A percentile compares a stretch with the other conserved stretches of the same genome.
phyloP scores from a whole-genome alignment of 2,113 vertebrate genomes.

The Phodopus roborovskii region DNA sequence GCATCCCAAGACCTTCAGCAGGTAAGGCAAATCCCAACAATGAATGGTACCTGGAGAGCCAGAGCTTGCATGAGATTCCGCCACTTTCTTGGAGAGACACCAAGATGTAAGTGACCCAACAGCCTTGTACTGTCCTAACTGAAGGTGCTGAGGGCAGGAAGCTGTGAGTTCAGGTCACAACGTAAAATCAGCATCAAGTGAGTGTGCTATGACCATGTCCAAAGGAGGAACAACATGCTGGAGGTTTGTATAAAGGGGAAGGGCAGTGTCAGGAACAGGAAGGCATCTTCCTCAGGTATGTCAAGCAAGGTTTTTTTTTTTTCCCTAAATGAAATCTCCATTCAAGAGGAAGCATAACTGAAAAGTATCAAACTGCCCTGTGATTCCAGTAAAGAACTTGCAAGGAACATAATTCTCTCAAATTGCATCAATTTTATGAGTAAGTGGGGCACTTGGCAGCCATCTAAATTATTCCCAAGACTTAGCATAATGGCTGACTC shows the following conservation, averaged over 20 bases:
- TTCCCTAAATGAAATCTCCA: constrained; percentile 16
- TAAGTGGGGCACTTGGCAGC: constrained; percentile 50
- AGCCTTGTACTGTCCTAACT: background rate
- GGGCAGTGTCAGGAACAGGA: background rate
- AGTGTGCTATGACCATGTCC: background rate
- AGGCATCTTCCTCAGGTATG: background rate
- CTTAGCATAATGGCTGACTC: background rate
- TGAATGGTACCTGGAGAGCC: background rate
- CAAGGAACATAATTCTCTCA: constrained; percentile 59
- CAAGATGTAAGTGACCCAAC: background rate
- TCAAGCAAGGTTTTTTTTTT: background rate
- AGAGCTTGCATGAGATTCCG: background rate
- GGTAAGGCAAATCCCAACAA: background rate
- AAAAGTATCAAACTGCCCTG: constrained; percentile 38
- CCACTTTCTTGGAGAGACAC: background rate
- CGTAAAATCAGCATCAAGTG: background rate
- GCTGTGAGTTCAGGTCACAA: background rate
- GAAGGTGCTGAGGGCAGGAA: background rate
- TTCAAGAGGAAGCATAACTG: constrained; percentile 45
- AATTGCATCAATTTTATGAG: constrained; percentile 65
- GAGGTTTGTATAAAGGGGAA: background rate
- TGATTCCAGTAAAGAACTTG: constrained; percentile 56
- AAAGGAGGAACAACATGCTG: background rate
- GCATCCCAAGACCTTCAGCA: background rate
- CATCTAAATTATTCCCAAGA: constrained; percentile 40